Conservation (phyloP, 2,797 vertebrate genomes). For the Clamator glandarius region DNA sequence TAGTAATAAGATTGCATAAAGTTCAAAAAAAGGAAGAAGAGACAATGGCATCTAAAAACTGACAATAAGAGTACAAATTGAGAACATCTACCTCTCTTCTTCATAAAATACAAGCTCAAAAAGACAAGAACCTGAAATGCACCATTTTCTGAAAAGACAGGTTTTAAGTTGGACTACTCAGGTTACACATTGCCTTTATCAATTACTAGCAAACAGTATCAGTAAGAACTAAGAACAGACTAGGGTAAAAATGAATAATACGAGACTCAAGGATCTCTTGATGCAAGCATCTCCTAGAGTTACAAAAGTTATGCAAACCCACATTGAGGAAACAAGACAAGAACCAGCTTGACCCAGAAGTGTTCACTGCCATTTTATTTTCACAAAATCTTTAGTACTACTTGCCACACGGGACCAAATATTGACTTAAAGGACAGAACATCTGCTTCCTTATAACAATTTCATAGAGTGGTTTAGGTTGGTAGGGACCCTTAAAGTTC, state of each 20-base stretch:
- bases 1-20: neutral
- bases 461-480: no score
- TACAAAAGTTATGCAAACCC: neutral
- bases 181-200: neutral
- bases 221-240: neutral
- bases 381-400: neutral
- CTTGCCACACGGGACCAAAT: neutral
- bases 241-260: neutral
- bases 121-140: neutral
- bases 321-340: neutral
- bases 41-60: neutral
- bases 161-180: neutral
- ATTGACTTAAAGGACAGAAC: neutral
- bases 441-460: neutral
- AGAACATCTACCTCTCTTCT: neutral
- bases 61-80: neutral
- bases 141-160: neutral
- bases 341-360: neutral
- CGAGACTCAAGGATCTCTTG: neutral
- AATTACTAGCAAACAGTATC: neutral
- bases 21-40: neutral
- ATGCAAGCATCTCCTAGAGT: no score
- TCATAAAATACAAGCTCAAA: neutral
- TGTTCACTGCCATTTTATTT: neutral
- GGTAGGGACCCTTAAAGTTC: no score